Base-by-base conservation (phyloP, 2,113 vertebrate genomes). In the Salvator merianae region DNA sequence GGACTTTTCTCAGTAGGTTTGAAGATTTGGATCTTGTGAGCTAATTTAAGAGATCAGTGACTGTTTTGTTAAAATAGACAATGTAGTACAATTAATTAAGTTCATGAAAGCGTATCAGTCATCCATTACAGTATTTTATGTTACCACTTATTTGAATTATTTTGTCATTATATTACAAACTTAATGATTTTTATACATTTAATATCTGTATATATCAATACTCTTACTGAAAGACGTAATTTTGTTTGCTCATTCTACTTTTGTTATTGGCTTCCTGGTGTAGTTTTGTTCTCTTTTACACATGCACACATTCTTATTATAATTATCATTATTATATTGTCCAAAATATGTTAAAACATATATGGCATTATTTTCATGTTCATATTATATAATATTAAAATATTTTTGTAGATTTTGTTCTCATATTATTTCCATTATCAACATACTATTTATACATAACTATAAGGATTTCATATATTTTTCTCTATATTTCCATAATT, bases 301-400 rank as follows among this genome's bases (percentile, higher is more conserved):
- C 84, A 91, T 91, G 90, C 90, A 84, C 83, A 89, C 80, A 34
- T 91, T 91, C 83, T 91, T 87, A 79, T 87, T 89, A 83, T 89
- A 89, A 79, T 89, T 18, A 73, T 73, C 38, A 73, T 83, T 75
- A 78, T 77, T 77, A 59, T 89, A 85, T 70, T 74, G 79, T 88
- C 88, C 70, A 18, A 87, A 59, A 84, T 88, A 80, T 65, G 90
- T 91, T 91, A 77, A 77, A 90, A 92, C 86, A 40, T 91, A 88
- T 88, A 89, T 94, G 72, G 87, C 84, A 77, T 94, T 87, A 38
- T 86, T 91, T 91, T 82, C 80, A 62, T 89, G 86, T 94, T 94
- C 92, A 87, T 72, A 80, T 93, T 88, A 89, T 91, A 92, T 91
- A 89, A 91, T 91, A 96, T 96, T 96, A 96, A 97, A 96, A 90